Percentiles rank a stretch among this genome's conserved stretches.
These are phyloP conservation scores for Anticlea derivata DNA, from an alignment of 2,888 invertebrate species.

Conservation along the genomic window DNA sequence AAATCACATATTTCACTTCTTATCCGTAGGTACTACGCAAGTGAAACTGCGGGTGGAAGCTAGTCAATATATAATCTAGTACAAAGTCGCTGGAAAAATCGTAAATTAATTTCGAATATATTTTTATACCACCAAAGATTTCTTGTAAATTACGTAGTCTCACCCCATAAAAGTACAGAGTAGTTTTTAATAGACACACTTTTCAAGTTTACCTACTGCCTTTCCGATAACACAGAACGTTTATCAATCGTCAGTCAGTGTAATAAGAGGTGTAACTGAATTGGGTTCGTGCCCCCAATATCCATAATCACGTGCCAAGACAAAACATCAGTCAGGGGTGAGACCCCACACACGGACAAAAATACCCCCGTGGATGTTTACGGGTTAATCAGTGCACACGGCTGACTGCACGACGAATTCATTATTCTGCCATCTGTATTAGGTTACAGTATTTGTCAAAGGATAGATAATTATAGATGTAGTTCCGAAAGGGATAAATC, in stretches of 20 bases:
- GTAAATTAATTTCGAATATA: no score
- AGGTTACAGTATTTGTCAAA: conserved; percentile 39
- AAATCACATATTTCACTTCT: no score
- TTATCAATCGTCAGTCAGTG: conserved; percentile 64
- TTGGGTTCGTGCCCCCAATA: conserved; percentile 74
- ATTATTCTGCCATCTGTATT: conserved; percentile 51
- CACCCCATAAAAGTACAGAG: conserved; percentile 1
- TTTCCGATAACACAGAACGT: conserved; percentile 30
- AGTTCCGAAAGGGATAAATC: conserved; percentile 31
- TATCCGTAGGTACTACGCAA: no score
- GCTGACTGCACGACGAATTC: conserved; percentile 52
- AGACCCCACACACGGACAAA: conserved; percentile 61
- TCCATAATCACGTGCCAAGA: conserved; percentile 71
- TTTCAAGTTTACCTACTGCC: conserved; percentile 29
- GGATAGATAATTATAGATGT: conserved; percentile 32
- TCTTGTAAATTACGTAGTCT: no score
- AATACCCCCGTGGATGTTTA: conserved; percentile 69
- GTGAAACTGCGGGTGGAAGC: no score
- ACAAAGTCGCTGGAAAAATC: no score
- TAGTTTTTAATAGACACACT: conserved; percentile 24
- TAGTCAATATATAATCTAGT: no score
- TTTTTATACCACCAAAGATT: no score
- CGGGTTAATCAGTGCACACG: conserved; percentile 63
- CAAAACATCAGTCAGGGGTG: conserved; percentile 52
- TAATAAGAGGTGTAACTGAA: conserved; percentile 67